Percentiles rank a stretch among this genome's conserved stretches.
phyloP scores from a whole-genome alignment of 2,113 vertebrate species.

The Salvelinus alpinus region DNA sequence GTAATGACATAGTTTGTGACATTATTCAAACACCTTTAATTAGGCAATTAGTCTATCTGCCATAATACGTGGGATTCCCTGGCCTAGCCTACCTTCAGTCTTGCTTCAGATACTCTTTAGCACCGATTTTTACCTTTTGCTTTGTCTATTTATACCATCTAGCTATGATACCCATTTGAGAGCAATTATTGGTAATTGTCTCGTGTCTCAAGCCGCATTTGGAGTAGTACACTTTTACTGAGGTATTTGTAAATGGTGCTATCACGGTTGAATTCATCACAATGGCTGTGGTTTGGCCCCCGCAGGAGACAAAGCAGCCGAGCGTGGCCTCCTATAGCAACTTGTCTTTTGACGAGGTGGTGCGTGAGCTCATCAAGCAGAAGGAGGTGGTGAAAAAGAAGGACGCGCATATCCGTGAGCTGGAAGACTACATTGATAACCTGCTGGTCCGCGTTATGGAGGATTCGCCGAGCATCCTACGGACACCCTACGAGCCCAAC shows the following conservation, averaged over 20 bases:
- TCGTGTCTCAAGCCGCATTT: background rate
- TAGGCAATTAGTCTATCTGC: constrained; percentile 20
- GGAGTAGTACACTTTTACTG: background rate
- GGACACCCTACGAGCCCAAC: constrained; percentile 95
- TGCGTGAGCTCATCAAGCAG: constrained; percentile 91
- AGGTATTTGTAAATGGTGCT: background rate
- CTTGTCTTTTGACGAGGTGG: constrained; percentile 88
- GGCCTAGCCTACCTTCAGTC: background rate
- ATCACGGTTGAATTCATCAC: background rate
- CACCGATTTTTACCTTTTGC: constrained; percentile 1
- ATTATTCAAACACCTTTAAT: constrained; percentile 45
- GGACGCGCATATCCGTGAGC: constrained; percentile 91
- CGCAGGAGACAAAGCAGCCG: constrained; percentile 76
- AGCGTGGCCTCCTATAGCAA: constrained; percentile 80
- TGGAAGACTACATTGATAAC: constrained; percentile 98
- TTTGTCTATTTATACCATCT: background rate
- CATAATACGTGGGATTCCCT: constrained; percentile 4
- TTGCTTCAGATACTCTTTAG: background rate
- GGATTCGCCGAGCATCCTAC: constrained; percentile 94
- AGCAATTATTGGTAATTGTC: too few relatives aligned
- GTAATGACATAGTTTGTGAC: constrained; percentile 31
- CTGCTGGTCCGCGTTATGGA: constrained; percentile 97
- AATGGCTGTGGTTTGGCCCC: background rate
- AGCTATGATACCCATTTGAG: background rate
- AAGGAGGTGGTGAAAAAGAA: constrained; percentile 95